phyloP scores from a whole-genome alignment of 2,888 invertebrate species.

The Erebia epiphron region DNA sequence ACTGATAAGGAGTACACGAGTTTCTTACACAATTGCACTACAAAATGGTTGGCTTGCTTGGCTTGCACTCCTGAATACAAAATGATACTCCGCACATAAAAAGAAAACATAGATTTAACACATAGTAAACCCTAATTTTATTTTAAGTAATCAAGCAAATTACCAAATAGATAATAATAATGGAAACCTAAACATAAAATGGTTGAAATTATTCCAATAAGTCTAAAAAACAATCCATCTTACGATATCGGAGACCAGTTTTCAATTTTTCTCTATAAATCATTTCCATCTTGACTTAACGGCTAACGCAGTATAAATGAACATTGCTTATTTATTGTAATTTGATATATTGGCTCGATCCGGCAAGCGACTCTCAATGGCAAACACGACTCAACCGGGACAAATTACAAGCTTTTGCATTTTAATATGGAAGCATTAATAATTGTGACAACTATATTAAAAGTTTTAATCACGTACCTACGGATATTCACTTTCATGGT shows the following conservation, averaged over 20 bases:
- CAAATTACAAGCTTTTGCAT: conserved; percentile 53
- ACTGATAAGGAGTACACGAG: too few species aligned
- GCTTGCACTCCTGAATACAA: too few species aligned
- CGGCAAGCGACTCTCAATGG: conserved; percentile 48
- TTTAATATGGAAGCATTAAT: conserved; percentile 28
- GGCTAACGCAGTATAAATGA: conserved; percentile 49
- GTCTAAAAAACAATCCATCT: conserved; percentile 4
- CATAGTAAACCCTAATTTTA: too few species aligned
- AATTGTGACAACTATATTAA: conserved; percentile 14
- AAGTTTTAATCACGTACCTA: conserved; percentile 5
- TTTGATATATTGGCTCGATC: conserved; percentile 62
- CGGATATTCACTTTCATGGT: neutral
- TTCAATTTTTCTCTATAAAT: neutral
- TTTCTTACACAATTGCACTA: too few species aligned
- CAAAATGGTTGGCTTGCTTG: too few species aligned
- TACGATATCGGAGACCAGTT: conserved; percentile 6
- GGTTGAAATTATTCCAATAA: neutral
- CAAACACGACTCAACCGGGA: conserved; percentile 49
- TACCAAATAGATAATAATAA: neutral
- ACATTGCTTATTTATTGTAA: conserved; percentile 73
- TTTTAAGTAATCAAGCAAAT: too few species aligned
- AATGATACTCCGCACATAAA: too few species aligned
- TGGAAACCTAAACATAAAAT: neutral
- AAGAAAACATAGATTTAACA: too few species aligned
- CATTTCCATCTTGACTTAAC: conserved; percentile 37